Base-by-base conservation (phyloP, 2,888 invertebrate species). In the Drosophila neonasuta region DNA sequence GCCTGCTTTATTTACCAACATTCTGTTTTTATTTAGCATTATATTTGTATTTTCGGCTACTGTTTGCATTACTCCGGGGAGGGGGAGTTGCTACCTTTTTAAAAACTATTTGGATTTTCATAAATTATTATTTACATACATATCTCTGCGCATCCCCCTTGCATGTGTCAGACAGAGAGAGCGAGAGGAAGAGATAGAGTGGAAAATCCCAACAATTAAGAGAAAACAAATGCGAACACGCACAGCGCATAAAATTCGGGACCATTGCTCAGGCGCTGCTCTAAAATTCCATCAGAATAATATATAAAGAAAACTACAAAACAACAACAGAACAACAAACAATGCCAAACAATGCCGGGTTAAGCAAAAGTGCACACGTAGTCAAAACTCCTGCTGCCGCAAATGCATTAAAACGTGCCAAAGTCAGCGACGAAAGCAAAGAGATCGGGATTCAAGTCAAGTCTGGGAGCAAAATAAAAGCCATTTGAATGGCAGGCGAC, bases 401-500 rank as follows among this genome's bases (percentile, higher is more conserved):
- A 66, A 68, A 81, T 84, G 75, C 83, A 86, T 86, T 84, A 81
- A 73, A 86, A 77, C 85, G 82, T 85, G 79, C 79, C 73, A 80
- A 75, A 77, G 79, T 63, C 75, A 68, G 59, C 54, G 63, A 54
- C 46, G 59, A 60, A 32, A 67, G 57, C 50, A 36, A 36, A 1
- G 54, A 36, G 52, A 59, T 41, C 29, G 59, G 44, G 39, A 15
- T 59, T 55, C 24, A 48, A 45, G 44, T 32, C 29, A 48, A 58
- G 69, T 80, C 67, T 75, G 72, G 49, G 63, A 46, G 80, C 78
- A 76, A 87, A 85, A 87, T 84, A 84, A 84, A 86, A 85, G 78
- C 71, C 86, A 76, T 76, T 80, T 78, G 83, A 82, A 87, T 80
- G 87, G 86, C 86, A 87, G 83, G 83, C 86, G 83, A 87, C 87